Base-by-base conservation (phyloP, 2,113 vertebrate genomes). In the Bubalus kerabau region DNA sequence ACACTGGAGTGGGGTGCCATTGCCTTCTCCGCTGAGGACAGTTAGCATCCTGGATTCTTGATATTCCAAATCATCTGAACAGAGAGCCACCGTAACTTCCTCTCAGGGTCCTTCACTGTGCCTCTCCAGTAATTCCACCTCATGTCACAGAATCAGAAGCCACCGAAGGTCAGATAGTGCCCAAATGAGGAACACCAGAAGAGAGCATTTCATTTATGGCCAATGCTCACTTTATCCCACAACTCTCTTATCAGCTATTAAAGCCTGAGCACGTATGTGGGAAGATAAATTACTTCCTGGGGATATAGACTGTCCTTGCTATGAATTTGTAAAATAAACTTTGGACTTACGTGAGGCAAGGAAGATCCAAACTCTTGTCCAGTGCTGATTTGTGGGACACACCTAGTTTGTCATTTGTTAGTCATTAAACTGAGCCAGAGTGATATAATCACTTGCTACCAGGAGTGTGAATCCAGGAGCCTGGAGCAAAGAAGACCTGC, bases 321-420 rank as follows among this genome's bases (percentile, higher is more conserved):
- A 46, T 93, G 97, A 97, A 97, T 98, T 98, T 98, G 97, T 98
- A 88, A 95, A 98, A 98, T 98, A 96, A 98, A 98, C 97, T 98
- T 82, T 98, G 98, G 97, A 98, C 98, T 98, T 95, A 96, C 94
- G 62, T 43, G 5, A 76, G 96, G 95, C 98, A 98, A 96, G 56
- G 60, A 93, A 95, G 94, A 97, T 0, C 5, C 93, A 97, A 97
- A 97, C 59, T 97, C 97, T 96, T 98, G 92, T 93, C 36, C 36
- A 81, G 57, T 87, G 95, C 84, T 98, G 96, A 98, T 98, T 98
- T 98, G 97, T 98, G 97, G 97, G 96, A 11, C 90, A 96, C 93
- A 97, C 88, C 97, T 95, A 96, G 94, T 96, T 98, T 97, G 98
- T 96, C 97, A 98, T 96, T 98, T 98, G 98, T 98, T 97, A 96